These are phyloP conservation scores for Diplazon laetatorius DNA, from an alignment of 2,888 invertebrate genomes.

Conservation along the genomic window DNA sequence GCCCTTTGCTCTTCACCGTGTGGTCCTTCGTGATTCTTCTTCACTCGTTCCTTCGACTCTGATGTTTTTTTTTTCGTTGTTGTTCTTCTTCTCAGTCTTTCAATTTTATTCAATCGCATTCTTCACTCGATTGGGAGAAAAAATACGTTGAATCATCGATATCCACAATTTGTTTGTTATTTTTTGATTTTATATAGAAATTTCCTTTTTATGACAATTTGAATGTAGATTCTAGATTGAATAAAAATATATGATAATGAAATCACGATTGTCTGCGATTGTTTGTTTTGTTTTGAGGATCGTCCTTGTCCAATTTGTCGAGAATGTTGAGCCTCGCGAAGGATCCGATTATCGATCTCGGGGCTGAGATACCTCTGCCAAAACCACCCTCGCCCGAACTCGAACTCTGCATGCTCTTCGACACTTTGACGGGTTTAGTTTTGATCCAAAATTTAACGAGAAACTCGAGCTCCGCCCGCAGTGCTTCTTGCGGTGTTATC, in stretches of 20 bases:
- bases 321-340: slow-evolving; percentile 77
- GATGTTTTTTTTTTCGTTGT: no score
- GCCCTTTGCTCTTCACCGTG: not conserved
- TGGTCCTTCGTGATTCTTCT: not conserved
- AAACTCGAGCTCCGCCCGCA: slow-evolving; percentile 88
- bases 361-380: slow-evolving; percentile 73
- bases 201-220: not conserved
- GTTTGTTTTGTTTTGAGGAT: slow-evolving; percentile 69
- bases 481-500: slow-evolving; percentile 88
- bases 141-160: not conserved
- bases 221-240: not conserved
- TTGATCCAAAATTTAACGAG: slow-evolving; percentile 89
- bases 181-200: slow-evolving; percentile 1
- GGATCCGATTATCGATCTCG: slow-evolving; percentile 77
- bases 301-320: slow-evolving; percentile 77
- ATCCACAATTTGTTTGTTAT: not conserved
- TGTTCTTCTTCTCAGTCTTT: no score
- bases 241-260: not conserved
- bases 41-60: not conserved
- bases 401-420: slow-evolving; percentile 71
- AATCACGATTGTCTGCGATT: slow-evolving; percentile 70
- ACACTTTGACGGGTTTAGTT: slow-evolving; percentile 87
- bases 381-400: slow-evolving; percentile 70
- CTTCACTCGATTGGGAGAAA: not conserved
- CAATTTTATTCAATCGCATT: not conserved